Conservation (phyloP, 2,888 invertebrate species). For the Parthenolecanium corni region DNA sequence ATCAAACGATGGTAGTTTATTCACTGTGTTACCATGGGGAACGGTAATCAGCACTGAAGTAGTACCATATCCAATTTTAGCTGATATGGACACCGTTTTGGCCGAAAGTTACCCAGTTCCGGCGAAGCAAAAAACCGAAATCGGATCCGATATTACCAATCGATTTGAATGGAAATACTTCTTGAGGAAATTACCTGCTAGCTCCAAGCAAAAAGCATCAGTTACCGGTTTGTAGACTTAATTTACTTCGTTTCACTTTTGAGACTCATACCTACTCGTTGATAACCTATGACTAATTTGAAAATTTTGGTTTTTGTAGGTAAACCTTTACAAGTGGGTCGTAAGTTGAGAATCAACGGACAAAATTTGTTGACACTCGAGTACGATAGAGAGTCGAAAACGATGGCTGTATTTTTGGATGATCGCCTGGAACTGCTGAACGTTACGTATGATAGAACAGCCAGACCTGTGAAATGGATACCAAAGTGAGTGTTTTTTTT, state of each 20-base stretch:
- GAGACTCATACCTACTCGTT: no score
- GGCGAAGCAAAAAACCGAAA: constrained; percentile 77
- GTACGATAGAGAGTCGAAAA: constrained; percentile 76
- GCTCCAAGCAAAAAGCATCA: constrained; percentile 15
- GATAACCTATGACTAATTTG: no score
- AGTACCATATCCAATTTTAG: constrained; percentile 75
- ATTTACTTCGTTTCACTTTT: neutral
- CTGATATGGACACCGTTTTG: constrained; percentile 76
- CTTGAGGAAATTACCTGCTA: constrained; percentile 50
- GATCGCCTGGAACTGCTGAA: constrained; percentile 74
- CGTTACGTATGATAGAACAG: constrained; percentile 74
- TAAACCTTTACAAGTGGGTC: constrained; percentile 69
- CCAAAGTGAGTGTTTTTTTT: constrained; percentile 42
- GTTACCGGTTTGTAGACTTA: neutral
- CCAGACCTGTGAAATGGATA: constrained; percentile 72
- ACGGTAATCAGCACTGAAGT: constrained; percentile 80
- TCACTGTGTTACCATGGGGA: constrained; percentile 72
- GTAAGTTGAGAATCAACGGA: constrained; percentile 77
- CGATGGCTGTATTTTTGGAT: constrained; percentile 76
- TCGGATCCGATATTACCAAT: constrained; percentile 80
- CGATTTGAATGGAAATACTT: constrained; percentile 94
- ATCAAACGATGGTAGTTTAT: constrained; percentile 70
- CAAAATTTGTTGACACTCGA: constrained; percentile 82
- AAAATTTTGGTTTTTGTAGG: constrained; percentile 36
- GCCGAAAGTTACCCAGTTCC: constrained; percentile 86